Evolutionary conservation across 2,113 vertebrate species (phyloP), one percentile per base, ranked within the genome.

Genomic region (Campylomormyrus tamandua): DNA sequence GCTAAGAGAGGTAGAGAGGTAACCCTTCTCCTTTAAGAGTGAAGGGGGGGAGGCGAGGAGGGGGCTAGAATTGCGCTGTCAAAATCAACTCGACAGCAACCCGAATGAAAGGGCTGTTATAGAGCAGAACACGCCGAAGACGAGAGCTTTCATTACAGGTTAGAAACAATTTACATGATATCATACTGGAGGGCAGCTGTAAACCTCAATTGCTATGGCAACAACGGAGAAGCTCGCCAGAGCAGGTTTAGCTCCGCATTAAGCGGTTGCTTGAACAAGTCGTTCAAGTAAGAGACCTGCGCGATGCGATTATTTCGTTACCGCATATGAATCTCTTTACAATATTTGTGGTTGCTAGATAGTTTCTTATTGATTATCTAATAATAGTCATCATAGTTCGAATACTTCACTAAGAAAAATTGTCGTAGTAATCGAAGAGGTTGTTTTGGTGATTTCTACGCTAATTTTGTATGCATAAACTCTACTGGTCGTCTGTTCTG

Each of bases 1-100:
- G 62, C 27, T 74, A 74, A 21, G 45, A 31, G 21, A 42, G 19
- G 53, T 17, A 50, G 42, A 27, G 35, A 24, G 21, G 56, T 19
- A 52, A 17, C 10, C 42, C 42, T 74, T 70, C 62, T 88, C 87
- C 87, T 88, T 88, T 88, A 88, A 88, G 87, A 70, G 87, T 39
- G 87, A 70, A 17, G 39, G 56, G 19, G 27, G 39, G 52, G 56
- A 10, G 17, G 7, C 9, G 39, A 45, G 56, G 3, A 13, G 35
- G 52, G 31, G 87, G 31, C 1, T 62, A 58, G 11, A 21, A 39
- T 15, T 87, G 85, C 48, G 85, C 48, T 87, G 27, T 50, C 27
- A 87, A 87, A 87, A 52, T 15, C 45, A 31, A 87, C 31, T 88
- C 87, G 87, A 88, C 42, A 46, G 58, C 87, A 58, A 58, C 58